A percentile compares a stretch with the other conserved stretches of the same genome.
Evolutionary conservation across 2,113 vertebrate species (phyloP).

Genomic region (Hydrochoerus hydrochaeris): DNA sequence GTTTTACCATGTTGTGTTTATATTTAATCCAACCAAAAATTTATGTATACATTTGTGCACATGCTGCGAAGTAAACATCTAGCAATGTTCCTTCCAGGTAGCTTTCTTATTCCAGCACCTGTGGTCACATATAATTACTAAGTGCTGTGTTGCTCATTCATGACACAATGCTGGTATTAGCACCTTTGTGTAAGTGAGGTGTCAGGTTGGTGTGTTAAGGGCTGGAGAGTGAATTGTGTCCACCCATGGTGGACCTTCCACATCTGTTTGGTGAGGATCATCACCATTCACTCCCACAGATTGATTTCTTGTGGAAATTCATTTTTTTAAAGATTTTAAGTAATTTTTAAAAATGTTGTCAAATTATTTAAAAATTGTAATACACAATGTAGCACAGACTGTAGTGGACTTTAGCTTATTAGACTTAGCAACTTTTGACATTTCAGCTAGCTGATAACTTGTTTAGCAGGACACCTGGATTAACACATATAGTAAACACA

Average conservation of each 20-base stretch:
- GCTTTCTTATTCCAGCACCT: background rate
- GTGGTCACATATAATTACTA: background rate
- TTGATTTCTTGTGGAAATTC: background rate
- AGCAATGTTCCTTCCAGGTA: background rate
- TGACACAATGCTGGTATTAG: background rate
- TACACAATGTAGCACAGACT: background rate
- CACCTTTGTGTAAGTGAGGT: background rate
- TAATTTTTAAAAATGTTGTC: background rate
- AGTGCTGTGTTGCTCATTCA: background rate
- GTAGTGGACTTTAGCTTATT: background rate
- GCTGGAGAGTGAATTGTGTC: background rate
- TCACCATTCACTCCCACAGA: background rate
- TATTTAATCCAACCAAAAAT: background rate
- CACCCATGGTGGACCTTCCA: too few relatives aligned
- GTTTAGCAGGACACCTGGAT: background rate
- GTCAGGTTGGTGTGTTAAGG: background rate
- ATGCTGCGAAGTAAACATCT: background rate
- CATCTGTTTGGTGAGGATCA: rapidly evolving
- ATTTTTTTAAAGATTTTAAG: background rate
- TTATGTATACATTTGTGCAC: rapidly evolving
- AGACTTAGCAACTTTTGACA: background rate
- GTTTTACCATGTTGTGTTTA: background rate
- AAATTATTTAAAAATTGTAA: background rate
- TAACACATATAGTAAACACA: background rate
- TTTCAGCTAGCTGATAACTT: background rate